These are phyloP conservation scores for Astreopora myriophthalma DNA, from an alignment of 64 coral and sea anemone species.

Conservation along the genomic window DNA sequence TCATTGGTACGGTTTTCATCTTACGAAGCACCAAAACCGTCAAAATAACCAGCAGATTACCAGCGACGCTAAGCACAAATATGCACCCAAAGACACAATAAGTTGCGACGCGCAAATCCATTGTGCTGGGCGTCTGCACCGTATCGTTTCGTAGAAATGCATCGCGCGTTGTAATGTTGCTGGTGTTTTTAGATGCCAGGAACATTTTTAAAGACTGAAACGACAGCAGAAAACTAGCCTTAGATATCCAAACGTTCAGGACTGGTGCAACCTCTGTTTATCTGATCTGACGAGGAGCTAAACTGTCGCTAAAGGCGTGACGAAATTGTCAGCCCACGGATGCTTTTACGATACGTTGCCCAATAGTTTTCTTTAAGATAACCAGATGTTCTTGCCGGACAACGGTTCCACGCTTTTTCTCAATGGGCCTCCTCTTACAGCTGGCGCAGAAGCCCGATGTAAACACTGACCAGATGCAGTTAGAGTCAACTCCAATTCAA, in stretches of 20 bases:
- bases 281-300: not conserved
- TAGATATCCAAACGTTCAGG: not conserved
- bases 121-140: not conserved
- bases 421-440: not conserved
- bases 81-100: constrained; percentile 61
- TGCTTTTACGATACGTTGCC: not conserved
- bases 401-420: not conserved
- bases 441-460: not conserved
- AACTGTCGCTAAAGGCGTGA: constrained; percentile 5
- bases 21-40: constrained; percentile 67
- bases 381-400: not conserved
- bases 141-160: not conserved
- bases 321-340: not conserved
- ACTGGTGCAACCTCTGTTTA: not conserved
- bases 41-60: constrained; percentile 77
- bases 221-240: not conserved
- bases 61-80: constrained; percentile 73
- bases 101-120: constrained; percentile 57
- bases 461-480: not conserved
- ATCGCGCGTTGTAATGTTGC: not conserved
- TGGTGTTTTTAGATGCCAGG: not conserved
- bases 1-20: constrained; percentile 86
- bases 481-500: not conserved
- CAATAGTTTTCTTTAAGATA: not conserved
- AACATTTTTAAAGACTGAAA: not conserved